A percentile compares a stretch with the other conserved stretches of the same genome.
Conservation (phyloP, 2,113 vertebrate species). For the Eretmochelys imbricata region DNA sequence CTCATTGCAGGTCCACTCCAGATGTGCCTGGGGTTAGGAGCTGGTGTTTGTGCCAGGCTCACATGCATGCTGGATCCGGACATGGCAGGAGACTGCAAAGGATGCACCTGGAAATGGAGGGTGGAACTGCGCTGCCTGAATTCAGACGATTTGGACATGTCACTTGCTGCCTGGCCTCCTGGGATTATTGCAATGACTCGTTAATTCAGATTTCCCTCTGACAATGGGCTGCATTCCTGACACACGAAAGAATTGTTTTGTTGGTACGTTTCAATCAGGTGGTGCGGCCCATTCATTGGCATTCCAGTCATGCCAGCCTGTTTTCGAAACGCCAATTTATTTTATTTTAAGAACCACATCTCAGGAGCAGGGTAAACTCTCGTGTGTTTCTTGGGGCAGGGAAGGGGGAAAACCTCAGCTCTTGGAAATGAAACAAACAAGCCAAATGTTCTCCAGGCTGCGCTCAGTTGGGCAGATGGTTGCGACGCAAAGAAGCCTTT, state of each 20-base stretch:
- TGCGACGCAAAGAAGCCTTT: neutral
- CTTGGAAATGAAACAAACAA: neutral
- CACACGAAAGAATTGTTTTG: neutral
- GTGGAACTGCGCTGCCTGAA: no score
- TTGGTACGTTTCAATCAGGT: neutral
- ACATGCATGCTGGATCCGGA: no score
- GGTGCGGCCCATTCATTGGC: neutral
- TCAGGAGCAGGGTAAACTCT: neutral
- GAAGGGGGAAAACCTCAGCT: neutral
- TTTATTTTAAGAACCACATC: neutral
- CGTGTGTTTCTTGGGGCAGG: neutral
- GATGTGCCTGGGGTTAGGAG: no score
- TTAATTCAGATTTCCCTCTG: neutral
- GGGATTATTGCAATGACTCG: neutral
- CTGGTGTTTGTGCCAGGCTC: no score
- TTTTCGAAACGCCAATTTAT: neutral
- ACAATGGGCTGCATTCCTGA: neutral
- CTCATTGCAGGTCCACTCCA: no score
- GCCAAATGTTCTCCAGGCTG: neutral
- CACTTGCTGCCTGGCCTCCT: neutral
- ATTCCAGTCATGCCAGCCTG: neutral
- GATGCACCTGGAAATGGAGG: no score
- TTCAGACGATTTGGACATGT: no score
- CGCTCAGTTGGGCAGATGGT: no score
- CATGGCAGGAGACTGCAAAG: no score